Evolutionary conservation across 2,113 vertebrate species (phyloP).

Genomic region (Pteruthius melanotis): DNA sequence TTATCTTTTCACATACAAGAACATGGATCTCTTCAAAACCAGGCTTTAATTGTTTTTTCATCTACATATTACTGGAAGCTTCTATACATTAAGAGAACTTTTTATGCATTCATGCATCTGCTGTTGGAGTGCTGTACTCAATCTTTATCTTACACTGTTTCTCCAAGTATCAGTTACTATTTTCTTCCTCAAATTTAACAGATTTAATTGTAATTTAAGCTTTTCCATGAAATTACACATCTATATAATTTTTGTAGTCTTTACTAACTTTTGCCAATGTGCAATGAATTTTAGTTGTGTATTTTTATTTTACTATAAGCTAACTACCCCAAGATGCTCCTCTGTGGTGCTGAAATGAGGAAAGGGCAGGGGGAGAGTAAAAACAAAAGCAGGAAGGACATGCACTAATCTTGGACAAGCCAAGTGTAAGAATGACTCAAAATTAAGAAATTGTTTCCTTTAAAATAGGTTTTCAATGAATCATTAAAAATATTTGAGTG

Average conservation of each 20-base stretch:
- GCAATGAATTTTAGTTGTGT: background rate
- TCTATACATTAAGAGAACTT: background rate
- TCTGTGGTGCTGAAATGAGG: background rate
- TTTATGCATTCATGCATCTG: background rate
- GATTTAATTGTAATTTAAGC: background rate
- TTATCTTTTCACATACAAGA: background rate
- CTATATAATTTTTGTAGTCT: background rate
- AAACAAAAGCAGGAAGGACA: constrained; percentile 28
- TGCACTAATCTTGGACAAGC: background rate
- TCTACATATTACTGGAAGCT: background rate
- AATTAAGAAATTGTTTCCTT: background rate
- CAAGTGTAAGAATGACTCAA: constrained; percentile 18
- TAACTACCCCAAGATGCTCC: background rate
- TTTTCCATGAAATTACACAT: background rate
- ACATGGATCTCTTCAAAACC: background rate
- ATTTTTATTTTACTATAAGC: background rate
- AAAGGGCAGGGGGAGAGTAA: background rate
- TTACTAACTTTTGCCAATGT: background rate
- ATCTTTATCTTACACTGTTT: background rate
- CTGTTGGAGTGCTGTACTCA: background rate
- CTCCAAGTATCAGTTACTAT: background rate
- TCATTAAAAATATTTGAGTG: background rate
- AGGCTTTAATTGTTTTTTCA: background rate
- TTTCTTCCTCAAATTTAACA: background rate
- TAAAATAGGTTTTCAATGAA: background rate